Evolutionary conservation across 2,797 vertebrate genomes (phyloP), one percentile per base, ranked within the genome.

Genomic region (Myioborus miniatus): DNA sequence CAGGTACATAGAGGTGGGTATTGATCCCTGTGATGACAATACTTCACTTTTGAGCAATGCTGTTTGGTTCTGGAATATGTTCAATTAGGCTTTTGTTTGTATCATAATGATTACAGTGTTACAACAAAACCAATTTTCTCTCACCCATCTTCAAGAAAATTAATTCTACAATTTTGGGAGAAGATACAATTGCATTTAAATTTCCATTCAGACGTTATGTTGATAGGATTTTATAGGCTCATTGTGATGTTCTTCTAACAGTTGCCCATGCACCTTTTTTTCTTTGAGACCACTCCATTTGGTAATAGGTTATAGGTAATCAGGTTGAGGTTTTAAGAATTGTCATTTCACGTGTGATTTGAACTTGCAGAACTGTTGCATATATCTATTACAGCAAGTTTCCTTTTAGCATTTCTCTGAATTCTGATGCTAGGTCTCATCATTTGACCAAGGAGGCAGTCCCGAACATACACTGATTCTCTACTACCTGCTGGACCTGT

Each of bases 301-400:
- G 20, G 11, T 13, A 80, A 76, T 8, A 34, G 23, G 74, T 39
- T 39, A 39, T 14, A 39, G 37, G 37, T 39, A 65, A 37, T 13
- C 29, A 39, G 14, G n/a, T 2, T 43, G 27, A 90, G 50, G 37
- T 41, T 62, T 20, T 39, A 0, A 41, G 26, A 53, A 71, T 24
- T 11, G 6, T 11, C 2, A 53, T 32, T 56, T 64, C 32, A 11
- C 6, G 20, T 2, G 16, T 0, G 0, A 60, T 71, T 89, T 68
- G 49, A 80, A 77, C 56, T 77, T 53, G 29, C 47, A 67, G 29
- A 26, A 52, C 6, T 0, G 4, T 20, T 30, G 30, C 39, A 49
- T 21, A 2, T 39, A 56, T 64, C 77, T 65, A 39, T 52, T 18
- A 72, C 0, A 7, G 29, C 46, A 64, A 2, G 0, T 43, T 85